Evolutionary conservation across 2,888 invertebrate species (phyloP).

Genomic region (Hipparchia semele): DNA sequence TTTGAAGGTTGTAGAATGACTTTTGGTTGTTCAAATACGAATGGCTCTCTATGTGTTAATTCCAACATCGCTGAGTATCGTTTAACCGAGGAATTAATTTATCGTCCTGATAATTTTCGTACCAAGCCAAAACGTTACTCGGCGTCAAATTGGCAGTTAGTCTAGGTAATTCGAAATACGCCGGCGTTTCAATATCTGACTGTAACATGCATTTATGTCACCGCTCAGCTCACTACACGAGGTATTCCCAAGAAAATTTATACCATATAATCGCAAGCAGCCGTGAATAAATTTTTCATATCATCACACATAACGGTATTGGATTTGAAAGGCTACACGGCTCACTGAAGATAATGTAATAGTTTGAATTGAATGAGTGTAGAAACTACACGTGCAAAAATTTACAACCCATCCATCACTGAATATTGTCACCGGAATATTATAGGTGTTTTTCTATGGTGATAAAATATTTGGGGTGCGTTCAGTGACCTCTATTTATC

Average conservation of each 20-base stretch:
- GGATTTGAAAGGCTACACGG: conserved; percentile 32
- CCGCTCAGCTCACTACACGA: conserved; percentile 11
- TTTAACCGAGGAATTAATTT: no score
- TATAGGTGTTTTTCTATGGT: neutral
- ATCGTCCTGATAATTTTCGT: no score
- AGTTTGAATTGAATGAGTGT: conserved; percentile 26
- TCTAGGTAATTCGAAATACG: neutral
- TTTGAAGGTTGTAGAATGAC: no score
- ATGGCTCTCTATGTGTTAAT: no score
- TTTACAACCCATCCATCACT: conserved; percentile 28
- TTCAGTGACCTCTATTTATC: no score
- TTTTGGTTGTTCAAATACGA: no score
- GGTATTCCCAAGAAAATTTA: conserved; percentile 16
- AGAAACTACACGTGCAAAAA: conserved; percentile 20
- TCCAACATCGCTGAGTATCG: no score
- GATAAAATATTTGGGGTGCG: neutral
- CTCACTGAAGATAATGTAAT: conserved; percentile 28
- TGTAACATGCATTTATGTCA: conserved; percentile 12
- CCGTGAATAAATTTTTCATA: conserved; percentile 42
- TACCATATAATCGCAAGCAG: conserved; percentile 23
- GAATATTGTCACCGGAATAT: conserved; percentile 18
- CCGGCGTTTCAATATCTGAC: neutral
- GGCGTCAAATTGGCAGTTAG: no score
- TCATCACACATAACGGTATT: conserved; percentile 37
- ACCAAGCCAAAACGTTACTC: no score